Evolutionary conservation across 2,113 vertebrate species (phyloP), one percentile per base, ranked within the genome.

Genomic region (Tylochromis polylepis): DNA sequence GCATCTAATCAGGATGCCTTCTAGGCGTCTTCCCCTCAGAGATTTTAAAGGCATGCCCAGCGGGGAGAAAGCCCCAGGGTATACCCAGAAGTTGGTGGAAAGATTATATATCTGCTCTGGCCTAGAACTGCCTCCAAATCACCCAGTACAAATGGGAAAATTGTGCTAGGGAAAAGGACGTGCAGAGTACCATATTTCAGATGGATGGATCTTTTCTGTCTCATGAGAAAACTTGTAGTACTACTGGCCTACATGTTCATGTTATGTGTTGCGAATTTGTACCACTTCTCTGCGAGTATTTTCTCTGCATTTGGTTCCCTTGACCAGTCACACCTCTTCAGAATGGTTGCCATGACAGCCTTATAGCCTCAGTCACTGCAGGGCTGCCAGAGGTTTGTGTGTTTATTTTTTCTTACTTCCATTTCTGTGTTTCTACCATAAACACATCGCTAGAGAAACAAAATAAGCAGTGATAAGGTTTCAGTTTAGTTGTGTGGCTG

Each of bases 261-360:
- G 60, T 84, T 88, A 24, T 84, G 77, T 87, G 75, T 24, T 14
- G 51, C 5, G 5, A 60, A 91, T 91, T 90, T 93, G 94, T 90
- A 82, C 70, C 22, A 77, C 83, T 67, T 87, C 70, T 80, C 59
- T 87, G 89, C 58, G 91, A 93, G 89, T 81, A 79, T 93, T 80
- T 77, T 84, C 70, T 82, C 60, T 92, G 88, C 85, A 75, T 62
- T 62, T 87, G 43, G 7, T 83, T 90, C 57, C 88, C 78, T 92
- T 91, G 93, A 92, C 93, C 94, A 95, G 81, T 92, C 90, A 88
- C 91, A 92, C 86, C 89, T 94, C 88, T 89, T 70, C 88, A 82
- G 90, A 92, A 34, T 49, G 75, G 95, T 95, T 96, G 91, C 92
- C 93, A 95, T 96, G 95, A 91, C 92, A 95, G 93, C 93, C 89